These are phyloP conservation scores for Calephelis perditalis DNA, from an alignment of 2,888 invertebrate species.

Conservation along the genomic window DNA sequence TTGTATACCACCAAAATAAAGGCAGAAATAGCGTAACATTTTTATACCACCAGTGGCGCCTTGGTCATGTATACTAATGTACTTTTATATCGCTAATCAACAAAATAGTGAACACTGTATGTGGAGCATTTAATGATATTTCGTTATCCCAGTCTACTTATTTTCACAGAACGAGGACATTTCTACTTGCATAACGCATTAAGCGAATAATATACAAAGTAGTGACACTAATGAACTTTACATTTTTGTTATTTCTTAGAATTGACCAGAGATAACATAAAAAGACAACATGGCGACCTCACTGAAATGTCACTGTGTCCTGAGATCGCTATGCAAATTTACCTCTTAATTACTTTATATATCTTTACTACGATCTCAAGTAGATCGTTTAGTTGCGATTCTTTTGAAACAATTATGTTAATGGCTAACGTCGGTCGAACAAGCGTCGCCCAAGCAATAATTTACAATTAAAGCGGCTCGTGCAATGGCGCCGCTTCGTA, in stretches of 20 bases:
- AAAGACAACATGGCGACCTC: constrained; percentile 51
- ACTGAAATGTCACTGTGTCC: constrained; percentile 47
- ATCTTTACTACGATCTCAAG: constrained; percentile 64
- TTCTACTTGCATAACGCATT: no score
- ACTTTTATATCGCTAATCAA: no score
- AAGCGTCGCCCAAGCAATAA: constrained; percentile 47
- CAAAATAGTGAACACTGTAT: no score
- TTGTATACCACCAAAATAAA: no score
- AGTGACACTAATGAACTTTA: constrained; percentile 13
- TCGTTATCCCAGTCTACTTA: no score
- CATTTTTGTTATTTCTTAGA: constrained; percentile 45
- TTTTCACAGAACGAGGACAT: no score
- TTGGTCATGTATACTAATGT: neutral
- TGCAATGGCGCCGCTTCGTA: constrained; percentile 41
- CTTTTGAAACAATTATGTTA: constrained; percentile 71
- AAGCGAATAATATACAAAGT: no score
- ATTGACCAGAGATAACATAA: constrained; percentile 50
- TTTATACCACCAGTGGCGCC: no score
- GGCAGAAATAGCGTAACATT: no score
- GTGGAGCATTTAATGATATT: no score
- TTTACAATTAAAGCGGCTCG: constrained; percentile 60
- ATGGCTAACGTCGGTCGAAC: constrained; percentile 44
- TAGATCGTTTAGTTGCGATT: constrained; percentile 60
- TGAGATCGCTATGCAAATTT: constrained; percentile 65
- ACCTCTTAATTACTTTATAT: constrained; percentile 55